Percentiles rank a stretch among this genome's conserved stretches.
These are phyloP conservation scores for Pangasius larnaudii DNA, from an alignment of 2,797 vertebrate genomes.

Conservation along the genomic window DNA sequence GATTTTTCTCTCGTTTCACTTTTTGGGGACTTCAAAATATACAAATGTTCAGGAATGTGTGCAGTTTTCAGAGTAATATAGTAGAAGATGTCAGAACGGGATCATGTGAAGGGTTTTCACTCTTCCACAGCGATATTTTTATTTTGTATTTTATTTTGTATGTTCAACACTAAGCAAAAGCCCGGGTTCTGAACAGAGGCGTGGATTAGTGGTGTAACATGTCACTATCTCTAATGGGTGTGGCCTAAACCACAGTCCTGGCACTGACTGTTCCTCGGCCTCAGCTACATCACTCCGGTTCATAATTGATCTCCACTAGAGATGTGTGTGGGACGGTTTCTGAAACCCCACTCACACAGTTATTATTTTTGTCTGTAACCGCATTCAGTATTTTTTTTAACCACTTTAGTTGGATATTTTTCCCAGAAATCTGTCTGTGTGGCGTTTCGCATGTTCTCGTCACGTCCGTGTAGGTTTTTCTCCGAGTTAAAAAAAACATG, in stretches of 20 bases:
- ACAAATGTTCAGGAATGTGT: not conserved
- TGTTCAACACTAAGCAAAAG: not conserved
- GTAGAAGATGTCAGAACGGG: not conserved
- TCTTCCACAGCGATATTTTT: no score
- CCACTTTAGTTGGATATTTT: not conserved
- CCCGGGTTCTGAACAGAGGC: not conserved
- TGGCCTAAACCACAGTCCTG: not conserved
- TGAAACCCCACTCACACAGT: not conserved
- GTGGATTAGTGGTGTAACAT: not conserved
- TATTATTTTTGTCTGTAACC: not conserved
- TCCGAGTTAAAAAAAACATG: no score
- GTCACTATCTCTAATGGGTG: not conserved
- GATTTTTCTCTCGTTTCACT: not conserved
- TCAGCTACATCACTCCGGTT: not conserved
- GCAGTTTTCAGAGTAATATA: not conserved
- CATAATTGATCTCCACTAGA: not conserved
- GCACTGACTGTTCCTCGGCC: not conserved
- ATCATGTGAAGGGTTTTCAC: not conserved
- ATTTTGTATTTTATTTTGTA: not conserved
- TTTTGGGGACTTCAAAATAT: not conserved
- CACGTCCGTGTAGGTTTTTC: no score
- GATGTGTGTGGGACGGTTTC: not conserved
- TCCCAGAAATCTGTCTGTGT: not conserved
- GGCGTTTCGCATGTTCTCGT: not conserved
- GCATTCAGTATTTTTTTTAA: not conserved